Base-by-base conservation (phyloP, 2,797 vertebrate species). In the Coilia nasus region DNA sequence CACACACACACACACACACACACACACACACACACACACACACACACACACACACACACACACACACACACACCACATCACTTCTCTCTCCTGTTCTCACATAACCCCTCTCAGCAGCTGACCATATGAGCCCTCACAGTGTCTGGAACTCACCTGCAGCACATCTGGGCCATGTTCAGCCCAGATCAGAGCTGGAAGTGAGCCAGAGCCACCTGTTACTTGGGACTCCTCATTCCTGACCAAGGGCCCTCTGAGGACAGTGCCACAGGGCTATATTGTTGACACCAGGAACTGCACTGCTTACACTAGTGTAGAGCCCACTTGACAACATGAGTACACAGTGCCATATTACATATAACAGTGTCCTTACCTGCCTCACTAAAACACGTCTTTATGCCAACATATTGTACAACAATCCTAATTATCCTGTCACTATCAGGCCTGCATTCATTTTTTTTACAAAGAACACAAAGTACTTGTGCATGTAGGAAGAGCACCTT, bases 101-200 rank as follows among this genome's bases (percentile, higher is more conserved):
- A 83, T 83, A 46, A 50, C 12, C 54, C 35, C 35, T 41, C 17
- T 46, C 3, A 25, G 60, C 82, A 78, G 82, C 85, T 82, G 84
- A 14, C 1, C 47, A 41, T 83, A 71, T 82, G 19, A 14, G 0
- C 28, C 64, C 7, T 54, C 50, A 54, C 50, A 10, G 50, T 54
- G 23, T 12, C 25, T 71, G 64, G 64, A 9, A n/a, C 23, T 12
- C 25, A 28, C 3, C 28, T 15, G 28, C 12, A 28, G 28, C 67
- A 31, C 14, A 6, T 31, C 23, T 75, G 28, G 12, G 67, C 67
- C 67, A 41, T 7, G 17, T 15, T 17, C 17, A 14, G 31, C 15
- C 31, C 31, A 41, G 5, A 75, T 44, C 71, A 54, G 50, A 54
- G 50, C 2, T 54, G 14, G 14, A 54, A 3, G 50, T 78, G 17